phyloP scores from a whole-genome alignment of 2,113 vertebrate genomes.

The Monarcha castaneiventris region DNA sequence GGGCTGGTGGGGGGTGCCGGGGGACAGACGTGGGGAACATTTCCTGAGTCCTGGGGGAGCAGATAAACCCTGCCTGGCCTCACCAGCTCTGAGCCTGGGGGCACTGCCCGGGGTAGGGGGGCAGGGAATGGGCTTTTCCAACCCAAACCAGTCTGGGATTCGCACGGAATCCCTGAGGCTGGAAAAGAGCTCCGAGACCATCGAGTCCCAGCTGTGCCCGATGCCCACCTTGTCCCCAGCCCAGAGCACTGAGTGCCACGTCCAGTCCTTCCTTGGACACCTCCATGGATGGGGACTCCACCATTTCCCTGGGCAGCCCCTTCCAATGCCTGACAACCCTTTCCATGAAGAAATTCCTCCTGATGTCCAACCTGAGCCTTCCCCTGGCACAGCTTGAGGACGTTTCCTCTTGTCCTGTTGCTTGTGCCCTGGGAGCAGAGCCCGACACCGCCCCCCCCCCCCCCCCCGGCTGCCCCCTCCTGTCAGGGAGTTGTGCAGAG shows the following conservation, averaged over 20 bases:
- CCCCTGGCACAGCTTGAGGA: not conserved
- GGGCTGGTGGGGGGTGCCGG: accelerated
- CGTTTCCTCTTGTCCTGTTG: accelerated
- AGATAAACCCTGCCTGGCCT: accelerated
- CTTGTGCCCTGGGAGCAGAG: not conserved
- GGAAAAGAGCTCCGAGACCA: not conserved
- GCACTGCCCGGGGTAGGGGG: not conserved
- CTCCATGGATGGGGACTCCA: not conserved
- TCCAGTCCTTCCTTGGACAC: not conserved
- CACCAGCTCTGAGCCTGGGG: accelerated
- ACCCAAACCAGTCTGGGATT: not conserved
- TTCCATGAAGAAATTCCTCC: not conserved
- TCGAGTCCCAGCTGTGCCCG: accelerated
- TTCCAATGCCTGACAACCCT: accelerated
- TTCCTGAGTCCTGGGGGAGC: not conserved
- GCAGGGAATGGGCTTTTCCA: not conserved
- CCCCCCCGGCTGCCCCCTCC: not conserved
- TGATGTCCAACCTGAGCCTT: not conserved
- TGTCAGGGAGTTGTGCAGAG: not conserved
- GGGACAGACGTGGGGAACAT: accelerated
- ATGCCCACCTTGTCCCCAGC: not conserved
- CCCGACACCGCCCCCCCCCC: no score
- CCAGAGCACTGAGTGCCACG: not conserved
- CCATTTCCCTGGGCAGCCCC: not conserved
- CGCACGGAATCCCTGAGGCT: not conserved